These are phyloP conservation scores for Smithornis capensis DNA, from an alignment of 2,113 vertebrate species.

Conservation along the genomic window DNA sequence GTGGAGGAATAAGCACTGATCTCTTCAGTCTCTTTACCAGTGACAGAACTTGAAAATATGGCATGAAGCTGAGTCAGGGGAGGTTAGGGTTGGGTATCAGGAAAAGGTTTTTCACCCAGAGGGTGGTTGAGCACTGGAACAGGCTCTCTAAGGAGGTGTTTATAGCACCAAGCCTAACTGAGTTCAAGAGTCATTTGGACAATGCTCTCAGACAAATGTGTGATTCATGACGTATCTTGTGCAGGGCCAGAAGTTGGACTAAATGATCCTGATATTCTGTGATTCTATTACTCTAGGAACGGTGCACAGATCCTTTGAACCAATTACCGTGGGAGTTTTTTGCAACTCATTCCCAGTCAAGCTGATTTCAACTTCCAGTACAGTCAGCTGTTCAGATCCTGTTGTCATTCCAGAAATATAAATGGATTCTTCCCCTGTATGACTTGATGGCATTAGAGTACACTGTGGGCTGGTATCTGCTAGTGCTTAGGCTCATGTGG, in stretches of 20 bases:
- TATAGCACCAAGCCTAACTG: neutral
- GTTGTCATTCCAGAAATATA: neutral
- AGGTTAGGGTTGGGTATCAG: neutral
- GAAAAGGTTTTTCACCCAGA: neutral
- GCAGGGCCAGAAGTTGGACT: neutral
- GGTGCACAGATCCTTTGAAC: neutral
- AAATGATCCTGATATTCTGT: rapidly evolving
- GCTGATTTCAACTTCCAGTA: neutral
- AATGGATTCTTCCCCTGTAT: neutral
- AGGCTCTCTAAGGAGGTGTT: neutral
- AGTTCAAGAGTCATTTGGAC: neutral
- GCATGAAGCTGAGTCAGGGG: neutral
- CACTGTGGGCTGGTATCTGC: neutral
- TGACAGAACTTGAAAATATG: neutral
- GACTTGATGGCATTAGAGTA: neutral
- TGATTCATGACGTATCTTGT: neutral
- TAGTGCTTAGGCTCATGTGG: neutral
- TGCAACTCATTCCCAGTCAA: neutral
- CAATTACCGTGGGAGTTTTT: neutral
- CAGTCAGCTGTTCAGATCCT: neutral
- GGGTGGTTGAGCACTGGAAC: neutral
- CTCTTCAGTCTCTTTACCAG: neutral
- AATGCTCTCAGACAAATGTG: neutral
- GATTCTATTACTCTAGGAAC: neutral
- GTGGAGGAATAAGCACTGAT: neutral